Evolutionary conservation across 2,113 vertebrate genomes (phyloP), one percentile per base, ranked within the genome.

Genomic region (Callipepla californica): DNA sequence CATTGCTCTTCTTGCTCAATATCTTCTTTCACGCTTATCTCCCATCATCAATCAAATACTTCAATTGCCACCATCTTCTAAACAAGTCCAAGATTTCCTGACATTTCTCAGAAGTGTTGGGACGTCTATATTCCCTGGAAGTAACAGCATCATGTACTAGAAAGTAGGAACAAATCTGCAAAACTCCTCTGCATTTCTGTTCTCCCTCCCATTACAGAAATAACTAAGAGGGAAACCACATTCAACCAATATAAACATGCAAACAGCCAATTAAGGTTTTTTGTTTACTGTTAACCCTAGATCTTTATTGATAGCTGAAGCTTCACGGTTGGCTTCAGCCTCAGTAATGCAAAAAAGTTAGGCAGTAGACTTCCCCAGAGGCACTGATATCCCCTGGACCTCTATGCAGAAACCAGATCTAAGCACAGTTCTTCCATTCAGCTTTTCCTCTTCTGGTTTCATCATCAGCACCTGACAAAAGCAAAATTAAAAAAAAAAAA

Each of bases 191-290:
- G 30, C n/a, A 10, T 55, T 77, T 61, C 38, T 44, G 36, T 48
- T 28, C 42, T 51, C 17, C 13, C 22, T 9, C 6, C 1, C 0
- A 0, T 7, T 14, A 28, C 18, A 61, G 30, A 36, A 66, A 8
- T 13, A 38, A 59, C 1, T 9, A 45, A 59, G 59, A 48, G 7
- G 14, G 3, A 66, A 77, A 25, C 50, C 32, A 76, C 0, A 3
- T 28, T 47, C 51, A 70, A 11, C 12, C 28, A 58, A 14, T 8
- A 13, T 9, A 63, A 75, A 25, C 5, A 7, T 13, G 45, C 61
- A 42, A 79, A 55, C 11, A 87, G 42, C 26, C 45, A 28, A 23
- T 10, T 9, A 68, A 15, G 32, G 47, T 21, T 48, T 44, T 9
- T 88, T 73, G 40, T 48, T 84, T 80, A 38, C 53, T 53, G 9